These are phyloP conservation scores for Castor canadensis DNA, from an alignment of 2,113 vertebrate genomes.

Conservation along the genomic window DNA sequence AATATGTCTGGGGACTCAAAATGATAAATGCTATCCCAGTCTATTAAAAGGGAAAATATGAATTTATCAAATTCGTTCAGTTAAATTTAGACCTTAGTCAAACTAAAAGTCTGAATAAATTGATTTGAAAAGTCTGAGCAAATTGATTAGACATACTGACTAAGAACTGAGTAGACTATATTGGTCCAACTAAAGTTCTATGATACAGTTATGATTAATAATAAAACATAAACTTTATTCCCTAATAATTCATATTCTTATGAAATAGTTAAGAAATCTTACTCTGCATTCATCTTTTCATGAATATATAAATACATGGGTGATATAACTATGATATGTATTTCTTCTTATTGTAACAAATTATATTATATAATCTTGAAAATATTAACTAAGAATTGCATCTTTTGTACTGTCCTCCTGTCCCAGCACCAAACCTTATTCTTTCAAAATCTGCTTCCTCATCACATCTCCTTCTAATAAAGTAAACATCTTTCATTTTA, in stretches of 20 bases:
- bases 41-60: slow-evolving; percentile 46
- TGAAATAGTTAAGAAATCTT: slow-evolving; percentile 21
- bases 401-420: not conserved
- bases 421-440: not conserved
- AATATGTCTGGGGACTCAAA: slow-evolving; percentile 5
- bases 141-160: not conserved
- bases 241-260: not conserved
- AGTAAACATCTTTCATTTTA: not conserved
- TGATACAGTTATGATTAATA: not conserved
- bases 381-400: not conserved
- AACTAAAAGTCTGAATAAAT: slow-evolving; percentile 4
- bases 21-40: slow-evolving; percentile 28
- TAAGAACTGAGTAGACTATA: not conserved
- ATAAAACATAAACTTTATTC: not conserved
- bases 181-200: not conserved
- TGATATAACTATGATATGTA: not conserved
- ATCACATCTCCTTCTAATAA: not conserved
- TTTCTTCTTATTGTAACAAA: not conserved
- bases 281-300: not conserved
- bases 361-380: not conserved
- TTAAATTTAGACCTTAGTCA: slow-evolving; percentile 27
- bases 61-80: slow-evolving; percentile 37
- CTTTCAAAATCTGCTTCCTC: not conserved
- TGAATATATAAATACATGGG: not conserved
- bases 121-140: not conserved